Base-by-base conservation (phyloP, 2,113 vertebrate genomes). In the Larimichthys polyactis region DNA sequence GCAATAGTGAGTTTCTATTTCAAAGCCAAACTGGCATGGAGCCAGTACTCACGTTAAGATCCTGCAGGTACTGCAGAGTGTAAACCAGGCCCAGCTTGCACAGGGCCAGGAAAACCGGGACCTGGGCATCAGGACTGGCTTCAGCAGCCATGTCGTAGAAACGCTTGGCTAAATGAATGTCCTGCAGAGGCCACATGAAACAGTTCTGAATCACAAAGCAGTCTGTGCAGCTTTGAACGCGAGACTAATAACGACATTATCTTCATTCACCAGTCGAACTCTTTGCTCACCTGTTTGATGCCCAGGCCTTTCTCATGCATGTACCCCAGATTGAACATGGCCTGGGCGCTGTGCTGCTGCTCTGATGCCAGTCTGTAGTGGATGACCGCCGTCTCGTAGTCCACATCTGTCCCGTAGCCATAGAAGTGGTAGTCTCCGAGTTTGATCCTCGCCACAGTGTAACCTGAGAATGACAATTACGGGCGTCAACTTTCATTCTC, bases 141-240 rank as follows among this genome's bases (percentile, higher is more conserved):
- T 99, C 98, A 0, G 97, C 98, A 1, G 98, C 98, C 98, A 99
- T 99, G 90, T 99, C 98, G 74, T 99, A 99, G 85, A 99, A 99
- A 36, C 98, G 96, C 83, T 99, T 99, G 64, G 98, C 98, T 75
- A 99, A 94, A 82, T 99, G 97, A 85, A 99, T 97, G 90, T 99
- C 98, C 98, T 99, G 75, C 20, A 89, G 24, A 27, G 46, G 11
- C 16, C 44, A 27, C 20, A 60, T 2, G 15, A 36, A 55, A 36
- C 0, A 49, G 24, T 19, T 22, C 5, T 5, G 16, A 7, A n/a
- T 57, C 51, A 67, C 4, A 71, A 19, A 52, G 43, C 5, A 14
- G 44, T 49, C 16, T 49, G 15, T 19, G 62, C 51, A 22, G 43
- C n/a, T 43, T 16, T 74, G 4, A 36, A 66, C n/a, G 32, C 3